Evolutionary conservation across 2,113 vertebrate genomes (phyloP).

Genomic region (Myrmecophaga tridactyla): DNA sequence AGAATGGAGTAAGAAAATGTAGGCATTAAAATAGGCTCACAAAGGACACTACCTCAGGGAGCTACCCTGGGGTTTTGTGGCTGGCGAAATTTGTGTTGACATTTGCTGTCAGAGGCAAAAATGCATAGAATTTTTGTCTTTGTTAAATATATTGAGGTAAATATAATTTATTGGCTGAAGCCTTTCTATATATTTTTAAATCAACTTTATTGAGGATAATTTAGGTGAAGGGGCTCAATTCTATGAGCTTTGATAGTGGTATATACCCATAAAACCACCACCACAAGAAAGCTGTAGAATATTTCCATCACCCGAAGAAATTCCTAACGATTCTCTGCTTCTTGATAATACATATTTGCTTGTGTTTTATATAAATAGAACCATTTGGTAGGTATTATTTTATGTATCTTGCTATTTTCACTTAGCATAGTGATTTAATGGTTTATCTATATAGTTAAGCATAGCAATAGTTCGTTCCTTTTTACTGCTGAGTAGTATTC

Average conservation of each 20-base stretch:
- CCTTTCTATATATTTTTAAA: not conserved
- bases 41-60: not conserved
- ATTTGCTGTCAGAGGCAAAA: not conserved
- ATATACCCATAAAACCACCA: not conserved
- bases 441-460: not conserved
- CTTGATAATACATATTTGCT: not conserved
- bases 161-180: not conserved
- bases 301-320: not conserved
- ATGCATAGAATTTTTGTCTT: not conserved
- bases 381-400: not conserved
- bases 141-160: not conserved
- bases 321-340: not conserved
- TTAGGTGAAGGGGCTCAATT: not conserved
- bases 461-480: not conserved
- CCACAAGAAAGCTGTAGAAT: not conserved
- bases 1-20: not conserved
- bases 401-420: not conserved
- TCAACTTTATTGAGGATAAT: not conserved
- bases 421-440: not conserved
- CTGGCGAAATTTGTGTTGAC: not conserved
- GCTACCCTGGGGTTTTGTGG: not conserved
- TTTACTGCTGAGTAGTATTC: not conserved
- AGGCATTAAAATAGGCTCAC: not conserved
- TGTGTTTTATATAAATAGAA: not conserved
- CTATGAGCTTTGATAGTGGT: not conserved